phyloP scores from a whole-genome alignment of 2,113 vertebrate genomes.

The Heloderma charlesbogerti region DNA sequence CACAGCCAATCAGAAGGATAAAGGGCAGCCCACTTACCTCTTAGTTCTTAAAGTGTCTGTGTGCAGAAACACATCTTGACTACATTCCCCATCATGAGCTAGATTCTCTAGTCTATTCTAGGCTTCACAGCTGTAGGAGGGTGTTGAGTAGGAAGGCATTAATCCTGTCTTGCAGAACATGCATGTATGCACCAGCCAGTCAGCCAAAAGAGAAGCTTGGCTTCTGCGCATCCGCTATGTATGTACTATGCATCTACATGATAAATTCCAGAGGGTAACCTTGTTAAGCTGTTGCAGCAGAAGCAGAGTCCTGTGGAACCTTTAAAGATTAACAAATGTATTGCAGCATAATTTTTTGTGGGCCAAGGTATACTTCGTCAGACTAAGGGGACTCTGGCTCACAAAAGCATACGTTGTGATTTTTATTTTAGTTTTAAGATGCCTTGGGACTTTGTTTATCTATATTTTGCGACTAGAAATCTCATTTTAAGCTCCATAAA shows the following conservation, averaged over 20 bases:
- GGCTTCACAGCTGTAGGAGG: neutral
- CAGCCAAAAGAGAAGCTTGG: neutral
- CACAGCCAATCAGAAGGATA: too few relatives aligned
- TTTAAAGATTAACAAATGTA: neutral
- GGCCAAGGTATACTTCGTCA: neutral
- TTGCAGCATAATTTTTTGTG: neutral
- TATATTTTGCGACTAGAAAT: slow-evolving; percentile 40
- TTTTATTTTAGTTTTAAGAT: neutral
- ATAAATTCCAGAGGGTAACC: neutral
- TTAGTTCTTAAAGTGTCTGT: neutral
- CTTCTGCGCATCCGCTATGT: neutral
- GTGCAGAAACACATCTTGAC: too few relatives aligned
- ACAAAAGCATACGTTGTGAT: neutral
- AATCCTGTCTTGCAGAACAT: neutral
- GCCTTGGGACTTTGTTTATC: slow-evolving; percentile 35
- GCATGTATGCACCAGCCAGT: neutral
- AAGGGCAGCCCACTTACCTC: neutral
- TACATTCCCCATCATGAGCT: neutral
- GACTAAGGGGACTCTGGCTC: neutral
- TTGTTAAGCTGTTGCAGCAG: neutral
- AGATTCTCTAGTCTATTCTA: neutral
- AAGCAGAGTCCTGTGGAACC: neutral
- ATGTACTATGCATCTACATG: neutral
- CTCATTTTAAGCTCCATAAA: neutral
- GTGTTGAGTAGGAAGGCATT: neutral